phyloP scores from a whole-genome alignment of 2,888 invertebrate species.

The Trachelus tabidus region DNA sequence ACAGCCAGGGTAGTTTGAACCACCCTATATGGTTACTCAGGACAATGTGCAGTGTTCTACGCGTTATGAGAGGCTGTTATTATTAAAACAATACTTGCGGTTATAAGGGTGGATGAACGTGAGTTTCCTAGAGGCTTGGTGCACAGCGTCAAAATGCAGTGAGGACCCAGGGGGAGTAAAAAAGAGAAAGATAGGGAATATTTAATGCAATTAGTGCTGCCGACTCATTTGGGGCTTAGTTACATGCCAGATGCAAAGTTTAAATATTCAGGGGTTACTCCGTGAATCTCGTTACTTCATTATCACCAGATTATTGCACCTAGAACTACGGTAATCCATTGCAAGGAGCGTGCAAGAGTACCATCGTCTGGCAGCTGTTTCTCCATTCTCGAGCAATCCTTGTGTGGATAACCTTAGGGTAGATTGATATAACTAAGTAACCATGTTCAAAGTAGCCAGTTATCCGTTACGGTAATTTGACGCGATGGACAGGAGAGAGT shows the following conservation, averaged over 20 bases:
- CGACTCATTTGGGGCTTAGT: not conserved
- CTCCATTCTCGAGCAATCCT: not conserved
- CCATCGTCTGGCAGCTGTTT: not conserved
- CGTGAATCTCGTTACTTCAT: constrained; percentile 61
- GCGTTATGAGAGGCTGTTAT: not conserved
- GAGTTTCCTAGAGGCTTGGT: not conserved
- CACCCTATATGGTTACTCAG: not conserved
- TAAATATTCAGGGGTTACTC: constrained; percentile 57
- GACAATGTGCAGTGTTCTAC: not conserved
- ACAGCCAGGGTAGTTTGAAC: not conserved
- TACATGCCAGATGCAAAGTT: constrained; percentile 52
- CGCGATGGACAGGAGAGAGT: not conserved
- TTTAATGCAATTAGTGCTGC: not conserved
- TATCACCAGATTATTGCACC: constrained; percentile 60
- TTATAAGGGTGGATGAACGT: not conserved
- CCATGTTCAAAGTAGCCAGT: constrained; percentile 36
- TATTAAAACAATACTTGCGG: not conserved
- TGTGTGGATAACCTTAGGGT: not conserved
- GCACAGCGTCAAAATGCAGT: not conserved
- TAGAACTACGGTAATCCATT: constrained; percentile 48
- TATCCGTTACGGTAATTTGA: not conserved
- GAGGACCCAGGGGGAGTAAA: not conserved
- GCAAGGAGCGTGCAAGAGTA: constrained; percentile 10
- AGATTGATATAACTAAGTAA: constrained; percentile 39
- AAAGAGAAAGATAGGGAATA: not conserved